Conservation (phyloP, 2,113 vertebrate genomes). For the Apistogramma diplotaenia region DNA sequence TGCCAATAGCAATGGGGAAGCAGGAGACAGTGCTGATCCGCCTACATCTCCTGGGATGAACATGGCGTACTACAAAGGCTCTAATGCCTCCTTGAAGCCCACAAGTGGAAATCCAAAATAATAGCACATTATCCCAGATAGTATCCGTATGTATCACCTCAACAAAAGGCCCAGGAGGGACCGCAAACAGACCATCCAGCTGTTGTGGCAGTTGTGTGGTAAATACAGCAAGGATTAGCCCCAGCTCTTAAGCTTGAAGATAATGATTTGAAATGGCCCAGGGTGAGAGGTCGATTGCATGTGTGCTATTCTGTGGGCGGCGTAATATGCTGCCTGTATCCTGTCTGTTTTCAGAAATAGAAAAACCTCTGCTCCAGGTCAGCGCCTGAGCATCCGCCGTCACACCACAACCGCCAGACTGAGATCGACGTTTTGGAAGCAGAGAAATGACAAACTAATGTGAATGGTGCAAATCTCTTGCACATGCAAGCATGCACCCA, state of each 20-base stretch:
- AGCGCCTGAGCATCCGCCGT: background rate
- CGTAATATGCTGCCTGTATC: slow-evolving; percentile 27
- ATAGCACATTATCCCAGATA: slow-evolving; percentile 45
- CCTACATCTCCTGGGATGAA: slow-evolving; percentile 39
- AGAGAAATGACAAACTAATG: slow-evolving; percentile 3
- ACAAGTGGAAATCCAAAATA: slow-evolving; percentile 47
- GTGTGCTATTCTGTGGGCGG: slow-evolving; percentile 26
- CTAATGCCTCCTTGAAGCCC: slow-evolving; percentile 34
- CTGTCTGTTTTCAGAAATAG: slow-evolving; percentile 35
- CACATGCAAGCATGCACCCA: background rate
- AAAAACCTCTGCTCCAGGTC: slow-evolving; percentile 16
- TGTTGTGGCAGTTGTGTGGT: slow-evolving; percentile 59
- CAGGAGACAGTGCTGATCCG: slow-evolving; percentile 25
- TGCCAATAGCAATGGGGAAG: slow-evolving; percentile 17
- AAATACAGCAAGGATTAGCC: slow-evolving; percentile 64
- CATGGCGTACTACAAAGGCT: slow-evolving; percentile 28
- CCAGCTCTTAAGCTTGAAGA: slow-evolving; percentile 52
- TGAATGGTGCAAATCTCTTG: background rate
- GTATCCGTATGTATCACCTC: slow-evolving; percentile 33
- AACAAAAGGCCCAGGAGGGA: slow-evolving; percentile 14
- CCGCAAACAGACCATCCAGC: slow-evolving; percentile 61
- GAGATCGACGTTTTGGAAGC: background rate
- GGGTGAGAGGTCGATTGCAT: slow-evolving; percentile 52
- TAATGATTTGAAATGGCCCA: slow-evolving; percentile 55
- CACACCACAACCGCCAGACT: slow-evolving; percentile 3